phyloP scores from a whole-genome alignment of 2,797 vertebrate genomes.

The Myotis myotis region DNA sequence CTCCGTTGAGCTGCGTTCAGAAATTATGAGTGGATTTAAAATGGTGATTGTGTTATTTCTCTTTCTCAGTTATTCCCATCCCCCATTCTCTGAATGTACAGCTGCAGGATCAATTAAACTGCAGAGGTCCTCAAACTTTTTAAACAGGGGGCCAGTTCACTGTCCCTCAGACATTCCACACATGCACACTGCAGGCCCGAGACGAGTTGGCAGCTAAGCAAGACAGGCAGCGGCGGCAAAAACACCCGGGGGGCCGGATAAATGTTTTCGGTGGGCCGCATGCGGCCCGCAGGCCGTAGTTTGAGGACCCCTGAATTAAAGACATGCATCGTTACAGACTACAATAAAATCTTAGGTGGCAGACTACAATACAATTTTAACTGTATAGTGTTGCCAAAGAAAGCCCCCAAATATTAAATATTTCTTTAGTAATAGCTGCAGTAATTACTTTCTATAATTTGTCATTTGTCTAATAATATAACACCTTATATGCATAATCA shows the following conservation, averaged over 20 bases:
- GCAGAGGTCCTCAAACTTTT: too few relatives aligned
- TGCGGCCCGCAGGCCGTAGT: too few relatives aligned
- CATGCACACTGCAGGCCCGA: too few relatives aligned
- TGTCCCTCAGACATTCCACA: too few relatives aligned
- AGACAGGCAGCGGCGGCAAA: too few relatives aligned
- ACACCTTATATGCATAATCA: neutral
- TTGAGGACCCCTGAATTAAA: neutral
- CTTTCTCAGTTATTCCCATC: neutral
- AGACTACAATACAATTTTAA: neutral
- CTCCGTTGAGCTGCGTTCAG: neutral
- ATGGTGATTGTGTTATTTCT: neutral
- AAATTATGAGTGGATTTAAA: neutral
- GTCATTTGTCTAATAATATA: neutral
- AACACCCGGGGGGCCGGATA: too few relatives aligned
- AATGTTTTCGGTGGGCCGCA: too few relatives aligned
- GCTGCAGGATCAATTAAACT: neutral
- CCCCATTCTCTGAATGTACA: neutral
- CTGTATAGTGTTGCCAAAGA: neutral
- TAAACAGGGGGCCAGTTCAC: too few relatives aligned
- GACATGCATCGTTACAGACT: neutral
- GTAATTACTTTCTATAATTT: neutral
- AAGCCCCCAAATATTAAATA: constrained; percentile 1
- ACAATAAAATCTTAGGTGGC: neutral
- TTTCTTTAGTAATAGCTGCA: neutral
- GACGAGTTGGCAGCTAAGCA: too few relatives aligned